Base-by-base conservation (phyloP, 2,797 vertebrate genomes). In the Sebastes steindachneri region DNA sequence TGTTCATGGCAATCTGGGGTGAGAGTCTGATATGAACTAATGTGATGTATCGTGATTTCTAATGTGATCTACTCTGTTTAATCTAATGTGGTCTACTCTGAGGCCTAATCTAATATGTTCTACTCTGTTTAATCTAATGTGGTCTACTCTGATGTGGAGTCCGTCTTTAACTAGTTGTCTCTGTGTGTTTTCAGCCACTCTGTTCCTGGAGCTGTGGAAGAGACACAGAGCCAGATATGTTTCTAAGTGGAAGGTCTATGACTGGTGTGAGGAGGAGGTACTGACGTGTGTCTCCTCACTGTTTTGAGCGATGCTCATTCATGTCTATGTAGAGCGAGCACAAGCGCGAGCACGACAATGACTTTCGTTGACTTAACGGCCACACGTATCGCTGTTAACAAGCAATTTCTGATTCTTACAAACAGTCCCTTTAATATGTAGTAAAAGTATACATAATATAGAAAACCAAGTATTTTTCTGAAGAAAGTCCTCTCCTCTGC, bases 1-100 rank as follows among this genome's bases (percentile, higher is more conserved):
- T 98, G 75, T 96, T 97, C 91, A 99, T 99, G 98, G 97, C 98
- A 0, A 74, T 98, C 78, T 99, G 98, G 98, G 97, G 98, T 99
- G 93, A 95, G 97, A 95, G 2, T 78, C 4, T 68, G 1, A 60
- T 23, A 14, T 62, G 1, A 25, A 45, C 25, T 26, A 0, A 7
- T 41, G 3, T 31, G 26, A 37, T 57, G 7, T 2, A 3, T n/a
- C 58, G 0, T 28, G 17, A 26, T 21, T 0, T 60, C 33, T 23
- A 19, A 48, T 37, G 12, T 37, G 9, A 3, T 33, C 31, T 33
- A 33, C 9, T 33, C 31, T 33, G 3, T 33, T 3, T 33, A 25
- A 54, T 59, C 31, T 21, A 12, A 37, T 37, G 35, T 37, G 31
- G 6, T 28, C 14, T 35, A 15, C 17, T 48, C 5, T 31, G 5